phyloP scores from a whole-genome alignment of 2,113 vertebrate genomes.

The human region DNA sequence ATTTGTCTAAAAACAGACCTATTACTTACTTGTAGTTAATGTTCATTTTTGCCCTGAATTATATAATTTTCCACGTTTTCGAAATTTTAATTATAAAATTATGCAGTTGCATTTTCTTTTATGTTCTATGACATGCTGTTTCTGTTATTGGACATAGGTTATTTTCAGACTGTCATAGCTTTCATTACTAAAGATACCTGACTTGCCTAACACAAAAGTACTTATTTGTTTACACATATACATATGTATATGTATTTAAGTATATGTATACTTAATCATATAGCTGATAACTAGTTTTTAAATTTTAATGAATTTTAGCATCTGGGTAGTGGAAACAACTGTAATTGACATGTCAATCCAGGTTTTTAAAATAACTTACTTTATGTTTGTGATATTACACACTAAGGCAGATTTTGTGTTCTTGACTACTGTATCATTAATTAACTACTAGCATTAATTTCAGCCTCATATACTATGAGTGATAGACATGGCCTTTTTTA shows the following conservation, averaged over 20 bases:
- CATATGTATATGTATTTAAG: not conserved
- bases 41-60: not conserved
- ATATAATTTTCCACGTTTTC: not conserved
- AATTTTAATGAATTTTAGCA: not conserved
- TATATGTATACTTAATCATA: not conserved
- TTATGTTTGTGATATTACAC: slow-evolving; percentile 19
- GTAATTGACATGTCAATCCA: not conserved
- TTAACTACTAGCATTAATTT: not conserved
- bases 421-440: not conserved
- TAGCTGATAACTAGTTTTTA: not conserved
- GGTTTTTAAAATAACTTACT: slow-evolving; percentile 18
- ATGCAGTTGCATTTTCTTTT: slow-evolving; percentile 6
- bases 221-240: not conserved
- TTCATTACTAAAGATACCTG: not conserved
- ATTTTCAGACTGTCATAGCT: not conserved
- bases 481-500: slow-evolving; percentile 59
- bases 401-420: slow-evolving; percentile 32
- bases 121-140: not conserved
- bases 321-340: slow-evolving; percentile 4
- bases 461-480: not conserved
- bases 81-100: slow-evolving; percentile 39
- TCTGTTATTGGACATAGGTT: not conserved
- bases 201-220: not conserved
- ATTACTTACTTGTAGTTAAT: slow-evolving; percentile 14
- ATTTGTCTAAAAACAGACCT: not conserved